phyloP scores from a whole-genome alignment of 1,140 invertebrate species.

The Cecropterus lyciades region DNA sequence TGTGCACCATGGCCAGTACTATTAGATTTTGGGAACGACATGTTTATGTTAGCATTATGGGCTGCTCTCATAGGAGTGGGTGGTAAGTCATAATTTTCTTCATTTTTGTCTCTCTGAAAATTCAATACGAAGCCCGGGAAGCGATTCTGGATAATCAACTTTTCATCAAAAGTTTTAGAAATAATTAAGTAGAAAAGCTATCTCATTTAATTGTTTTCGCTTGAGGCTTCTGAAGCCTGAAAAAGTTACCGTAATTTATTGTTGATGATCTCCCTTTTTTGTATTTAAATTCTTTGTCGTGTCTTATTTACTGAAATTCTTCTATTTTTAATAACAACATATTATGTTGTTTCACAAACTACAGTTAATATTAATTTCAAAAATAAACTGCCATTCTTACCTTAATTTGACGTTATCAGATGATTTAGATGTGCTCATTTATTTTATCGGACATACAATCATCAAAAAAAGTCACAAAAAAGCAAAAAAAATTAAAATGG shows the following conservation, averaged over 20 bases:
- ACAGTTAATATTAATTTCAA: no score
- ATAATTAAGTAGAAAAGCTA: constrained; percentile 13
- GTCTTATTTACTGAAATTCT: no score
- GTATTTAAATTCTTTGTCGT: not conserved
- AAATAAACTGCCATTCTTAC: not conserved
- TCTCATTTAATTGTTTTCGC: constrained; percentile 5
- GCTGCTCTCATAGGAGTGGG: constrained; percentile 49
- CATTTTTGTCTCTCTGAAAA: no score
- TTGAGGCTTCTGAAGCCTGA: not conserved
- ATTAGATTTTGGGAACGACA: constrained; percentile 42
- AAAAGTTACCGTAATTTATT: constrained; percentile 1
- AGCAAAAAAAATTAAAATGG: no score
- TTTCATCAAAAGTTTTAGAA: constrained; percentile 12
- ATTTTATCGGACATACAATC: no score
- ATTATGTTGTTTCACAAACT: no score
- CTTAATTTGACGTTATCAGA: no score
- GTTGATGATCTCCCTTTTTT: not conserved
- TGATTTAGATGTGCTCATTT: no score
- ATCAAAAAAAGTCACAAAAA: no score
- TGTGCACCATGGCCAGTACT: constrained; percentile 40
- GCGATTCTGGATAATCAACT: not conserved
- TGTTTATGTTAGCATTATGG: constrained; percentile 47
- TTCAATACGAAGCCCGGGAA: not conserved
- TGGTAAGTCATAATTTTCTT: no score
- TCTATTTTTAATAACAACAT: no score